phyloP scores from a whole-genome alignment of 2,888 invertebrate species.

The Byasa hedistus region DNA sequence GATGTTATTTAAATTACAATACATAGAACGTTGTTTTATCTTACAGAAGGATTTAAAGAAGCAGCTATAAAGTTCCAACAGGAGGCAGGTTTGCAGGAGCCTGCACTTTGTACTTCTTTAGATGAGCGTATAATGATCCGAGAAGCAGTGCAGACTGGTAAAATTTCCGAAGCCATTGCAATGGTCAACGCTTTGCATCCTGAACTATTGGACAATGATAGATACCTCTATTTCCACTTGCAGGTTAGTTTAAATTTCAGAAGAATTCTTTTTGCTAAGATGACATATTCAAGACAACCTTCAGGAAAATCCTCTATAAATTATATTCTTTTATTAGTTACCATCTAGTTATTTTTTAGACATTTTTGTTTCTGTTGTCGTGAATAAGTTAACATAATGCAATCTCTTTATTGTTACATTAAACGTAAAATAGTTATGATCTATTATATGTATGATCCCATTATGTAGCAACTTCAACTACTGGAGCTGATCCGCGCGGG shows the following conservation, averaged over 20 bases:
- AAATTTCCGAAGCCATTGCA: constrained; percentile 95
- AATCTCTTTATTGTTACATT: too few species aligned
- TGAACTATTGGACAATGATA: constrained; percentile 95
- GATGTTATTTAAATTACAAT: too few species aligned
- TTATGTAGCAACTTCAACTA: constrained; percentile 92
- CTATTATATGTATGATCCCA: background rate
- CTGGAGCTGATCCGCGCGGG: constrained; percentile 92
- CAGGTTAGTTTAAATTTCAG: constrained; percentile 85
- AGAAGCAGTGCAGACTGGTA: constrained; percentile 95
- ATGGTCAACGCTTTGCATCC: constrained; percentile 97
- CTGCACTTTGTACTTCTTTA: constrained; percentile 84
- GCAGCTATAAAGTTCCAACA: constrained; percentile 97
- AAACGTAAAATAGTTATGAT: too few species aligned
- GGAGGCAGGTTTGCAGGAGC: constrained; percentile 88
- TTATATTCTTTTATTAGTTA: too few species aligned
- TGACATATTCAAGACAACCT: too few species aligned
- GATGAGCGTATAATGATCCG: constrained; percentile 96
- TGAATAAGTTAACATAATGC: too few species aligned
- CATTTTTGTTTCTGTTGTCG: too few species aligned
- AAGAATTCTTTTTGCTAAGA: too few species aligned
- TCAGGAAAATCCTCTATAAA: too few species aligned
- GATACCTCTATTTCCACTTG: constrained; percentile 96
- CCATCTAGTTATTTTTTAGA: too few species aligned
- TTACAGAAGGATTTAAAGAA: constrained; percentile 94
- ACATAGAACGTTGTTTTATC: background rate